Conservation (phyloP, 2,797 vertebrate genomes). For the Fratercula arctica region DNA sequence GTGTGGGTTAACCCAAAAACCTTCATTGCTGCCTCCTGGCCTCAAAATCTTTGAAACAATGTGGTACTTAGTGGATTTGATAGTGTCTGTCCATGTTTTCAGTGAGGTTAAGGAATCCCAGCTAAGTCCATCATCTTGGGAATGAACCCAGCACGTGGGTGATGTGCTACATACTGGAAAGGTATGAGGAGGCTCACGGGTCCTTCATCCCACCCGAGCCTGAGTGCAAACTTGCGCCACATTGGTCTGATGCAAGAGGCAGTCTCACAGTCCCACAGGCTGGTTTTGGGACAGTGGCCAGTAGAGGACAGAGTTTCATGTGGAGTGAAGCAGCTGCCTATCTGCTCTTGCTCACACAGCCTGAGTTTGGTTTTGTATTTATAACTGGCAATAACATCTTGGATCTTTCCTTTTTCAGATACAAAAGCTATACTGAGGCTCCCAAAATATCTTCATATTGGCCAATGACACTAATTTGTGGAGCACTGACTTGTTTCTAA, state of each 20-base stretch:
- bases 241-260: too few relatives aligned
- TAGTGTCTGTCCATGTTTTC: background rate
- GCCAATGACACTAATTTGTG: background rate
- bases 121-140: background rate
- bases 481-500: background rate
- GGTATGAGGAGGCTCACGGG: background rate
- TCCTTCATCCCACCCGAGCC: background rate
- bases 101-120: background rate
- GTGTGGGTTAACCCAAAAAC: background rate
- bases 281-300: background rate
- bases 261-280: background rate
- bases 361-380: background rate
- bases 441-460: background rate
- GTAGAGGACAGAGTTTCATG: background rate
- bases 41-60: background rate
- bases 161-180: background rate
- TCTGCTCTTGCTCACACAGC: background rate
- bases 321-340: background rate
- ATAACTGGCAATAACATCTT: background rate
- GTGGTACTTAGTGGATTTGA: background rate
- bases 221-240: background rate
- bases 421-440: background rate
- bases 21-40: background rate
- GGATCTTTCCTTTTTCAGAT: background rate
- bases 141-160: fast-evolving